A percentile compares a stretch with the other conserved stretches of the same genome.
Conservation (phyloP, 2,797 vertebrate genomes). For the Falco columbarius region DNA sequence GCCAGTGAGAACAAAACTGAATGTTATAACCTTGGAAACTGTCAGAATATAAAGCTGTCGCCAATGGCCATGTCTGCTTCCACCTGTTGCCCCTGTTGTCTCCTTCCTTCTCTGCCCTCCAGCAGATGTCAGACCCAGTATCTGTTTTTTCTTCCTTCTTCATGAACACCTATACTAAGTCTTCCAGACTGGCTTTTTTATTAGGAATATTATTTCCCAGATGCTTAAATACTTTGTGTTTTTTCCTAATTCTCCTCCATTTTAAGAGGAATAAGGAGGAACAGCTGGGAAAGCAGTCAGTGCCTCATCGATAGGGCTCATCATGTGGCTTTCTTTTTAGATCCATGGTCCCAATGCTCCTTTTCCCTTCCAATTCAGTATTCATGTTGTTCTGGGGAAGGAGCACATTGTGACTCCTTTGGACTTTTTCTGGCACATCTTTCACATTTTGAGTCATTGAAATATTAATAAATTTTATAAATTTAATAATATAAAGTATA, state of each 20-base stretch:
- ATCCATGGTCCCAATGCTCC: background rate
- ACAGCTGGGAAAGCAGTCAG: background rate
- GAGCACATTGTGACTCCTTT: background rate
- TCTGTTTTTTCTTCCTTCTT: background rate
- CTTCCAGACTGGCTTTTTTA: background rate
- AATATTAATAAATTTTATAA: background rate
- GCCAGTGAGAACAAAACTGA: background rate
- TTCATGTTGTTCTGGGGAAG: background rate
- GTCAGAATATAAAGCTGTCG: background rate
- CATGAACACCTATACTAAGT: background rate
- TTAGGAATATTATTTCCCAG: background rate
- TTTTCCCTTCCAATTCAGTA: background rate
- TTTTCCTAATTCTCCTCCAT: background rate
- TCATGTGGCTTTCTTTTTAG: background rate
- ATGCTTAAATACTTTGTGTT: background rate
- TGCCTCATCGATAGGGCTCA: background rate
- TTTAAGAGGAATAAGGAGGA: background rate
- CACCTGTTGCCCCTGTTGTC: background rate
- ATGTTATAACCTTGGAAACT: background rate
- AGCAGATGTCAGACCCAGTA: fast-evolving
- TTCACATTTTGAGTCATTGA: background rate
- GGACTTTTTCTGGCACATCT: background rate
- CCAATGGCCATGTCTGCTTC: background rate
- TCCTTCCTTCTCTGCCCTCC: background rate
- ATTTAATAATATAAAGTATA: background rate